Evolutionary conservation across 2,888 invertebrate species (phyloP).

Genomic region (Mythimna lalbum): DNA sequence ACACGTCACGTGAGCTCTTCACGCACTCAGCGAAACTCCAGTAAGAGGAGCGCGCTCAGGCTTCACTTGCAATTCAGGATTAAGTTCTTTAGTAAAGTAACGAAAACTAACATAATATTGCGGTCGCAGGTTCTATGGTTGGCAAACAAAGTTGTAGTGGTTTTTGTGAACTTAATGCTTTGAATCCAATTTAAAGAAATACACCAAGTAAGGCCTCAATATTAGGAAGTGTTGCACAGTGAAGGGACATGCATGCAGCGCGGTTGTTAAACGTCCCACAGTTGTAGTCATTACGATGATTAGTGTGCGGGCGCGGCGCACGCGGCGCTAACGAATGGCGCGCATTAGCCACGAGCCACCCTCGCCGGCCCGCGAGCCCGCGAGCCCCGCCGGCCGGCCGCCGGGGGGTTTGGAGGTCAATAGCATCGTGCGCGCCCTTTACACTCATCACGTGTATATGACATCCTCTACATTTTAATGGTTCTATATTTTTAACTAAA

Average conservation of each 20-base stretch:
- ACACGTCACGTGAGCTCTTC: constrained; percentile 20
- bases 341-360: constrained; percentile 47
- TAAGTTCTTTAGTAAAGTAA: constrained; percentile 4
- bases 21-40: constrained; percentile 14
- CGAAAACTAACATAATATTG: background rate
- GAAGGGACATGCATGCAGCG: constrained; percentile 48
- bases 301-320: constrained; percentile 61
- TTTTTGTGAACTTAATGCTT: background rate
- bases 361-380: constrained; percentile 28
- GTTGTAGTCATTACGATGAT: constrained; percentile 64
- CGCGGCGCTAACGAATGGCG: constrained; percentile 60
- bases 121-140: background rate
- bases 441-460: background rate
- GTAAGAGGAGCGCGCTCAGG: background rate
- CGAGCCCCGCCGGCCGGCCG: background rate
- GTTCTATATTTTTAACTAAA: constrained; percentile 1
- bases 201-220: background rate
- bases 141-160: background rate
- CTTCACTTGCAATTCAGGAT: background rate
- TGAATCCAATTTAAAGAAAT: too few species aligned
- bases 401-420: constrained; percentile 48
- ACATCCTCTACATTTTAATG: constrained; percentile 10
- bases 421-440: constrained; percentile 45
- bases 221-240: background rate
- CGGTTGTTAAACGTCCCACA: constrained; percentile 48